Conservation (phyloP, 2,888 invertebrate species). For the Drosophila fungiperda region DNA sequence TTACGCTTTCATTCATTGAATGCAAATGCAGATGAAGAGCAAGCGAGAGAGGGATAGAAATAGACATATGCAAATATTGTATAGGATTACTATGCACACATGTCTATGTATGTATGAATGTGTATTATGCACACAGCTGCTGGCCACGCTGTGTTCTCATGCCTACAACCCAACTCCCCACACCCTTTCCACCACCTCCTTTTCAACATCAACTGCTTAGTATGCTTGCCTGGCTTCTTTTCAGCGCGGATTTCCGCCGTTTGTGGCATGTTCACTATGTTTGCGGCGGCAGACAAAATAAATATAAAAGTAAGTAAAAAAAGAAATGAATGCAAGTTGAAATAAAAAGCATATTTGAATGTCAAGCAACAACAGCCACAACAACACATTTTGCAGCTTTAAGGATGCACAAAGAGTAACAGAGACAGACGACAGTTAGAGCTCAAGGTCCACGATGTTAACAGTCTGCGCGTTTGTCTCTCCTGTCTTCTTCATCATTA, state of each 20-base stretch:
- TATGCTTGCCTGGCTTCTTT: slow-evolving; percentile 28
- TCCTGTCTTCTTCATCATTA: slow-evolving; percentile 6
- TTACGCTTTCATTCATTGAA: slow-evolving; percentile 69
- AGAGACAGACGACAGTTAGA: slow-evolving; percentile 1
- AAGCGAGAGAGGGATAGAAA: slow-evolving; percentile 1
- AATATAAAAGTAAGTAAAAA: slow-evolving; percentile 5
- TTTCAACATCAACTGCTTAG: slow-evolving; percentile 18
- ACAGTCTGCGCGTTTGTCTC: slow-evolving; percentile 40
- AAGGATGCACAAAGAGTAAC: slow-evolving; percentile 25
- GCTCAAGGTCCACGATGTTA: slow-evolving; percentile 39
- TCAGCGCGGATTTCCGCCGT: slow-evolving; percentile 50
- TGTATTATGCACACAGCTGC: slow-evolving; percentile 61
- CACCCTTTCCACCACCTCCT: slow-evolving; percentile 9
- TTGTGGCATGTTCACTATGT: slow-evolving; percentile 55
- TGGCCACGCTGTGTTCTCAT: slow-evolving; percentile 53
- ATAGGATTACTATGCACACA: slow-evolving; percentile 28
- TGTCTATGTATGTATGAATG: slow-evolving; percentile 17
- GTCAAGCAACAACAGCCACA: slow-evolving; percentile 45
- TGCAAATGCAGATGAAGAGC: slow-evolving; percentile 45
- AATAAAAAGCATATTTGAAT: slow-evolving; percentile 51
- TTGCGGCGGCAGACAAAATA: slow-evolving; percentile 45
- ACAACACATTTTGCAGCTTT: slow-evolving; percentile 22
- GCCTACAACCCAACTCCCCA: slow-evolving; percentile 21
- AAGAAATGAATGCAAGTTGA: neutral
- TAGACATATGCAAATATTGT: slow-evolving; percentile 41